Base-by-base conservation (phyloP, 2,888 invertebrate genomes). In the Folsomia candida region DNA sequence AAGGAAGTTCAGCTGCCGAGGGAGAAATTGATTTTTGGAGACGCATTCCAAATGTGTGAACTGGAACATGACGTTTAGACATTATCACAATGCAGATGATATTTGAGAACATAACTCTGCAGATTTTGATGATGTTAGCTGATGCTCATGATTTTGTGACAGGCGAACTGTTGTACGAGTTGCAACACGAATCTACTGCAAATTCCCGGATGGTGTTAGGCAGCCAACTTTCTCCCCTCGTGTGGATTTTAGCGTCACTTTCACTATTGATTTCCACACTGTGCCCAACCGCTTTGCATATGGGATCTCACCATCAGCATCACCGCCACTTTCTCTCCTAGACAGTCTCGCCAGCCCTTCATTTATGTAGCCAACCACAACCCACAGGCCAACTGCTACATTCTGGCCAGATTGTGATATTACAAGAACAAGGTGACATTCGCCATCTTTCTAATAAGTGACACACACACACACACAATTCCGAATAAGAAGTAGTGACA, bases 231-330 rank as follows among this genome's bases (percentile, higher is more conserved):
- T 37, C 37, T 37, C 37, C 37, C 14, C 37, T 37, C 6, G 37
- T 37, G 37, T 37, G 37, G 59, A 25, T 59, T 18, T 18, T 24
- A 24, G 59, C 14, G 25, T 22, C 28, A 27, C 26, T 62, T 62
- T 64, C 47, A 22, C 58, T 69, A 69, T 69, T 69, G 69, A 69
- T 69, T 64, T 69, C 64, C 59, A 29, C 58, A 51, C 28, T 69
- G 25, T 51, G 47, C 22, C 37, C 63, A 51, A 28, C 61, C 59
- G 63, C 47, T 69, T 69, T 69, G 65, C 69, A 69, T 69, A 69
- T 47, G 64, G 63, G 54, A 63, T 62, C 11, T 47, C 2, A n/a
- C 26, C 29, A 47, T 6, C 3, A 59, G 57, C 51, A 3, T 47
- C 2, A n/a, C 26, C 29, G 22, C 22, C 3, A 59, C 59, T 59